A percentile compares a stretch with the other conserved stretches of the same genome.
phyloP scores from a whole-genome alignment of 2,888 invertebrate species.

The Acanthosepion pharaonis region DNA sequence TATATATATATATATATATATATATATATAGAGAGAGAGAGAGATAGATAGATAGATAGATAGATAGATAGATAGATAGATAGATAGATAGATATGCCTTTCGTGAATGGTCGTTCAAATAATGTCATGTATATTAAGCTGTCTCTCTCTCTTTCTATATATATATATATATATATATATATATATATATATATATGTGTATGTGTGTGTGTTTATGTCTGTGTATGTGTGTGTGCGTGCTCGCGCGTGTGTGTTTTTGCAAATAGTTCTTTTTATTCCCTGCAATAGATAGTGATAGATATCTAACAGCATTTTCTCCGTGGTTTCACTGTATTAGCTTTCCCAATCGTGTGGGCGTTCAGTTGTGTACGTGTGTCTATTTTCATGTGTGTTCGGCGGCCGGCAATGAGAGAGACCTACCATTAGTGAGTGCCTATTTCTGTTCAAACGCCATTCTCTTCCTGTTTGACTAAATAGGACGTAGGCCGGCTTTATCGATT shows the following conservation, averaged over 20 bases:
- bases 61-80: no score
- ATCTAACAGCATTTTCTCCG: not conserved
- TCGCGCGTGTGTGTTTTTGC: not conserved
- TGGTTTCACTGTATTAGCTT: not conserved
- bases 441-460: not conserved
- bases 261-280: not conserved
- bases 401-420: not conserved
- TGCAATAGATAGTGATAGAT: not conserved
- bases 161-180: no score
- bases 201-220: no score
- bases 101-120: no score
- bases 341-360: not conserved
- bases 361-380: not conserved
- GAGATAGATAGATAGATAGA: no score
- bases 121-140: no score
- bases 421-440: not conserved
- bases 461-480: not conserved
- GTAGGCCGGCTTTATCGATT: not conserved
- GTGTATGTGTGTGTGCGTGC: no score
- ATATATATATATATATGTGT: no score
- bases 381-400: not conserved
- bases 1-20: no score
- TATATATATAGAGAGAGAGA: no score
- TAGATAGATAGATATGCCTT: no score
- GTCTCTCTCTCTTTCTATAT: no score